Base-by-base conservation (phyloP, 2,888 invertebrate genomes). In the Volucella inanis region DNA sequence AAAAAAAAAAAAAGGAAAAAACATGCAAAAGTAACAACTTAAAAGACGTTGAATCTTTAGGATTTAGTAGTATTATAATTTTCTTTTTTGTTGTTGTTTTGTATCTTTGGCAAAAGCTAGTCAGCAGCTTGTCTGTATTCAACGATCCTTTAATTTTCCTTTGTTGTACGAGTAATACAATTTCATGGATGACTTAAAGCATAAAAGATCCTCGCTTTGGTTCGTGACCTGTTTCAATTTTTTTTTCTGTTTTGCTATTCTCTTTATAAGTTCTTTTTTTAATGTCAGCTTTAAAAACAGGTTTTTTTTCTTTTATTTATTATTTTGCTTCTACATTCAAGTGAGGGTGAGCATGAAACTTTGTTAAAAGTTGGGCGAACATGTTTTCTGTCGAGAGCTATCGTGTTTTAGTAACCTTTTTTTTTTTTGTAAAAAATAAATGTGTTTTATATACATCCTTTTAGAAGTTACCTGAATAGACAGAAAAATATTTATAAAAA, bases 181-280 rank as follows among this genome's bases (percentile, higher is more conserved):
- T 79, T 79, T 79, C 47, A 59, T 68, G 72, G 78, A 78, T 79
- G 79, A 65, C 79, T 79, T 68, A 64, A 79, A 75, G 68, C 79
- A 79, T 64, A 55, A 84, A 78, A 75, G 79, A 84, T 84, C 84
- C 84, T 84, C 84, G 75, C 70, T 71, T 82, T 74, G 52, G 70
- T 84, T 80, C 80, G 84, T 84, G 84, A 80, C 84, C 74, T 70
- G 79, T 80, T 84, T 72, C 62, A 22, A 70, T 47, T 22, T 62
- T 67, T 18, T 49, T 47, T 83, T 62, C 1, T 12, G 14, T 22
- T 11, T 70, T 61, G 38, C 4, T 39, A 3, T 41, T 75, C 61
- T 75, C 50, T 54, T 45, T 18, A 61, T 45, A 52, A 57, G 15
- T 57, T 50, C 41, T 38, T 64, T 50, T 41, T 52, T 70, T 45